Evolutionary conservation across 2,113 vertebrate genomes (phyloP).

Genomic region (Xyrauchen texanus): DNA sequence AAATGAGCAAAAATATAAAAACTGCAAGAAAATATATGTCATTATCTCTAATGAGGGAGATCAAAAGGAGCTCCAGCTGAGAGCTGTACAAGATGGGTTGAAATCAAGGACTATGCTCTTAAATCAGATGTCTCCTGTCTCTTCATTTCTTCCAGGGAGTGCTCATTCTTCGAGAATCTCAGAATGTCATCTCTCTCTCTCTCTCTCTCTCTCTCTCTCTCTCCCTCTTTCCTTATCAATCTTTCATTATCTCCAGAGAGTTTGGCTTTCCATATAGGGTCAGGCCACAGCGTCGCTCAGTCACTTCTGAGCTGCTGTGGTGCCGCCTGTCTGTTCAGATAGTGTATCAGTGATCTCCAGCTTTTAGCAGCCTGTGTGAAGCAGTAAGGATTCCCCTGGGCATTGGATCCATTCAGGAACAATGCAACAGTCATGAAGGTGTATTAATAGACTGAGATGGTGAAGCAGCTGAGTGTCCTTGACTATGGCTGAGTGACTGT

Average conservation of each 20-base stretch:
- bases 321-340: constrained; percentile 30
- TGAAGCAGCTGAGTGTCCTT: constrained; percentile 21
- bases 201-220: constrained; percentile 15
- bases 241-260: not conserved
- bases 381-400: constrained; percentile 25
- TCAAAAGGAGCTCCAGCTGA: not conserved
- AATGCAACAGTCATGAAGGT: constrained; percentile 30
- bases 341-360: constrained; percentile 34
- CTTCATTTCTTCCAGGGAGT: not conserved
- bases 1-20: not conserved
- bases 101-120: constrained; percentile 9
- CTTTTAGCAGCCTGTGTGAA: constrained; percentile 33
- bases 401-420: constrained; percentile 32
- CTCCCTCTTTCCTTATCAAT: constrained; percentile 1
- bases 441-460: constrained; percentile 37
- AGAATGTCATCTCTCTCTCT: constrained; percentile 28
- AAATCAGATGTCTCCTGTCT: constrained; percentile 16
- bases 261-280: constrained; percentile 33
- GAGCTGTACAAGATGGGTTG: not conserved
- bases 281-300: constrained; percentile 15
- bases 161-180: constrained; percentile 19
- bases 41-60: not conserved
- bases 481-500: not conserved
- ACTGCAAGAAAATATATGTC: not conserved
- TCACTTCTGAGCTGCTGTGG: constrained; percentile 13